Conservation (phyloP, 2,888 invertebrate species). For the Macaria notata region DNA sequence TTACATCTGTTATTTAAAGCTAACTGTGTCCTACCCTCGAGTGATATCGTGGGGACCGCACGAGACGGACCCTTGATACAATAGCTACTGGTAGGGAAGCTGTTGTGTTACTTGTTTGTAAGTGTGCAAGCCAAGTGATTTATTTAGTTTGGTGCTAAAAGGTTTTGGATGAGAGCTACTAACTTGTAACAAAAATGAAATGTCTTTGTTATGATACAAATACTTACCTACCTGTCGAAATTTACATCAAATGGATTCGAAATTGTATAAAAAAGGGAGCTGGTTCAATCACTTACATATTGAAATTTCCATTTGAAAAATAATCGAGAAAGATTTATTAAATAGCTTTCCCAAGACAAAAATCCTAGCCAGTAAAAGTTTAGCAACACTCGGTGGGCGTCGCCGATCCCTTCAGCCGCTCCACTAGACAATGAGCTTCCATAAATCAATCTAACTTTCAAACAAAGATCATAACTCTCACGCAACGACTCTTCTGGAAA, state of each 20-base stretch:
- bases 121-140: background rate
- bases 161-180: too few relatives aligned
- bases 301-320: background rate
- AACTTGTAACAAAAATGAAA: too few relatives aligned
- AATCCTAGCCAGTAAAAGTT: slow-evolving; percentile 8
- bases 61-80: slow-evolving; percentile 1
- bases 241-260: too few relatives aligned
- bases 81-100: slow-evolving; percentile 9
- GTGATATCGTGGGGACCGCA: slow-evolving; percentile 21
- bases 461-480: slow-evolving; percentile 79
- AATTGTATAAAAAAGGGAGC: too few relatives aligned
- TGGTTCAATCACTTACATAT: too few relatives aligned
- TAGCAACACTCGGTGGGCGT: slow-evolving; percentile 11
- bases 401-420: slow-evolving; percentile 49
- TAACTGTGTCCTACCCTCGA: slow-evolving; percentile 27
- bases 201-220: too few relatives aligned
- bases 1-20: slow-evolving; percentile 66
- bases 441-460: slow-evolving; percentile 80
- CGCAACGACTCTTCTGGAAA: slow-evolving; percentile 73
- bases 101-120: slow-evolving; percentile 2
- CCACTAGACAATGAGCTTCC: slow-evolving; percentile 58
- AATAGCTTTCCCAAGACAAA: background rate
- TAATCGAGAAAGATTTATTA: background rate
- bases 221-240: too few relatives aligned
- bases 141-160: too few relatives aligned